Percentiles rank a stretch among this genome's conserved stretches.
Conservation (phyloP, 1,140 invertebrate species). For the Epicauta chinensis region DNA sequence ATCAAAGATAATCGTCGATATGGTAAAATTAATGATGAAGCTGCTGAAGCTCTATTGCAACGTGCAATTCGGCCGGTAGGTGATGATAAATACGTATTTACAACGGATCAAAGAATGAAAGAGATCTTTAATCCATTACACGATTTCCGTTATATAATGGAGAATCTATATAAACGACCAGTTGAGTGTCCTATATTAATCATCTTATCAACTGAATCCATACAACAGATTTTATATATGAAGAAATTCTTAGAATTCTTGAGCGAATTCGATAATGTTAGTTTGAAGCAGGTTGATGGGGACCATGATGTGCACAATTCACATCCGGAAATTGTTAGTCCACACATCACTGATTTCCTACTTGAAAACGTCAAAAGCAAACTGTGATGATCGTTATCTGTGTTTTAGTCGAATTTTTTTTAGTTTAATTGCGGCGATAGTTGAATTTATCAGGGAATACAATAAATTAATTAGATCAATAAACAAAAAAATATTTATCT, state of each 20-base stretch:
- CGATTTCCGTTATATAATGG: constrained; percentile 26
- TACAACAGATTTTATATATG: background rate
- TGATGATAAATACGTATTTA: constrained; percentile 38
- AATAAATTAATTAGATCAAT: too few species aligned
- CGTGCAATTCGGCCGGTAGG: constrained; percentile 41
- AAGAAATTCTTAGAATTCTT: constrained; percentile 8
- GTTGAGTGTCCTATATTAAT: constrained; percentile 38
- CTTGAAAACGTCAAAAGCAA: too few species aligned
- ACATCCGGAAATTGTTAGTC: constrained; percentile 49
- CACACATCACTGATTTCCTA: constrained; percentile 44
- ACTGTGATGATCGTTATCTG: too few species aligned
- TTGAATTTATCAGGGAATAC: too few species aligned
- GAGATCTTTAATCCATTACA: constrained; percentile 19
- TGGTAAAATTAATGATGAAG: constrained; percentile 37
- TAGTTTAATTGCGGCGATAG: too few species aligned
- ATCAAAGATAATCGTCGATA: constrained; percentile 39
- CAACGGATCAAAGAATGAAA: constrained; percentile 31
- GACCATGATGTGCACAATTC: constrained; percentile 61
- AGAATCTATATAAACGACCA: constrained; percentile 31
- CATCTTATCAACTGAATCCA: constrained; percentile 27
- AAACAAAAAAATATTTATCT: too few species aligned
- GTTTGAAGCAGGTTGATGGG: constrained; percentile 45
- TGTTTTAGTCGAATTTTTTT: too few species aligned
- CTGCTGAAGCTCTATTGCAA: constrained; percentile 47
- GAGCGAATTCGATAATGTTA: constrained; percentile 30